Evolutionary conservation across 2,113 vertebrate species (phyloP).

Genomic region (Cinclus mexicanus): DNA sequence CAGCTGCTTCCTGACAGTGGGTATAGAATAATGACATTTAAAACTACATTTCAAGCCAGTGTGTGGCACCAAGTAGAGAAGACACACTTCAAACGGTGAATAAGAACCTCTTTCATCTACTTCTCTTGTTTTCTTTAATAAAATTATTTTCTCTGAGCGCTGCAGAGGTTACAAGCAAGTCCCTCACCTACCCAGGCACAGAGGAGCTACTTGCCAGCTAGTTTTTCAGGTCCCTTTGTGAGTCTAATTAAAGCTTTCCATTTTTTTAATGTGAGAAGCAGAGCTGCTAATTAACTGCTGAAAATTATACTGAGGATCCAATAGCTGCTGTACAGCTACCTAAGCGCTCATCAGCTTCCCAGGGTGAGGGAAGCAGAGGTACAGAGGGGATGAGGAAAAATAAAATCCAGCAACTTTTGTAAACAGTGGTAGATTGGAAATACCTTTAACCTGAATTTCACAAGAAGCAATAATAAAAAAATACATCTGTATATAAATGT

Average conservation of each 20-base stretch:
- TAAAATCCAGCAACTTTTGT: background rate
- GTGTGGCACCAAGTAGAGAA: background rate
- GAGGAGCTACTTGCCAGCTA: background rate
- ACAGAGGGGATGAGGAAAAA: background rate
- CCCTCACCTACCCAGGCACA: background rate
- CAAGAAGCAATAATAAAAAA: background rate
- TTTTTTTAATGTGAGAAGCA: background rate
- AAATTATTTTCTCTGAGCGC: background rate
- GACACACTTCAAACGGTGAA: background rate
- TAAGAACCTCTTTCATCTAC: background rate
- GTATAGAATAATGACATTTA: background rate
- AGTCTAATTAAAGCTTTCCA: background rate
- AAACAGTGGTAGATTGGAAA: background rate
- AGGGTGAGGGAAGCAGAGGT: background rate
- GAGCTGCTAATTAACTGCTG: conserved; percentile 11
- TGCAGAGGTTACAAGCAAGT: background rate
- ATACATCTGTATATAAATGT: rapidly evolving
- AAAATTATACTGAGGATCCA: background rate
- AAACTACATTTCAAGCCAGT: background rate
- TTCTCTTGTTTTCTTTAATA: background rate
- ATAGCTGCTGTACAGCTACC: background rate
- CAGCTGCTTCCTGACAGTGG: background rate
- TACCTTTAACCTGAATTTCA: background rate
- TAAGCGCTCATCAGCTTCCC: background rate
- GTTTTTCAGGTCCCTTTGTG: background rate